Conservation (phyloP, 1,140 invertebrate species). For the Schlechtendalia chinensis region DNA sequence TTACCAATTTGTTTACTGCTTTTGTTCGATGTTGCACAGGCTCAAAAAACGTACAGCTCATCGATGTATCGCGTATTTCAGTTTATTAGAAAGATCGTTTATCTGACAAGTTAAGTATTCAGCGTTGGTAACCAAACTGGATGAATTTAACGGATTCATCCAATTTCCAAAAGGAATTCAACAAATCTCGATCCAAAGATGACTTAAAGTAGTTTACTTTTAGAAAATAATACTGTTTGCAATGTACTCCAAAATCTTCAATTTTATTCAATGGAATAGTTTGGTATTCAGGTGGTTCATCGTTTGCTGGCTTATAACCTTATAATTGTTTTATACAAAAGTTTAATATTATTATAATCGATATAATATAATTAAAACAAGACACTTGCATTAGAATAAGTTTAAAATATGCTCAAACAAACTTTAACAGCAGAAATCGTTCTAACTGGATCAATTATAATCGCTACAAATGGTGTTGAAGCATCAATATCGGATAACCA, state of each 20-base stretch:
- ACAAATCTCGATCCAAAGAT: conserved; percentile 80
- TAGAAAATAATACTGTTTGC: conserved; percentile 97
- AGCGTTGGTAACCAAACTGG: conserved; percentile 92
- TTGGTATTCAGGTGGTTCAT: conserved; percentile 98
- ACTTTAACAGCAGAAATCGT: conserved; percentile 99
- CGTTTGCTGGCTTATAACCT: conserved; percentile 97
- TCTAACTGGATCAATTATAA: conserved; percentile 98
- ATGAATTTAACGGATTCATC: conserved; percentile 97
- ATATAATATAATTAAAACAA: neutral
- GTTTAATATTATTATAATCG: neutral
- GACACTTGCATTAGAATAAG: conserved; percentile 87
- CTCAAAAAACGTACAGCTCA: conserved; percentile 61
- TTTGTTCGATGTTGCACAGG: conserved; percentile 89
- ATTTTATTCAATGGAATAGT: conserved; percentile 99
- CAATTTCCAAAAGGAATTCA: conserved; percentile 99
- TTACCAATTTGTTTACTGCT: conserved; percentile 91
- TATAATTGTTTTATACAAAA: conserved; percentile 56
- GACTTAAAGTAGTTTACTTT: conserved; percentile 99
- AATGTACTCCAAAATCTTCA: conserved; percentile 99
- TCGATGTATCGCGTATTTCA: conserved; percentile 89
- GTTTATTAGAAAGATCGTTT: conserved; percentile 92
- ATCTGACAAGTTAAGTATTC: conserved; percentile 92
- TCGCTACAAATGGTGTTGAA: conserved; percentile 97
- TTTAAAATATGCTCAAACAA: conserved; percentile 96
- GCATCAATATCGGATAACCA: conserved; percentile 99